These are phyloP conservation scores for Porites lobata DNA, from an alignment of 92 coral and sea anemone genomes.

Conservation along the genomic window DNA sequence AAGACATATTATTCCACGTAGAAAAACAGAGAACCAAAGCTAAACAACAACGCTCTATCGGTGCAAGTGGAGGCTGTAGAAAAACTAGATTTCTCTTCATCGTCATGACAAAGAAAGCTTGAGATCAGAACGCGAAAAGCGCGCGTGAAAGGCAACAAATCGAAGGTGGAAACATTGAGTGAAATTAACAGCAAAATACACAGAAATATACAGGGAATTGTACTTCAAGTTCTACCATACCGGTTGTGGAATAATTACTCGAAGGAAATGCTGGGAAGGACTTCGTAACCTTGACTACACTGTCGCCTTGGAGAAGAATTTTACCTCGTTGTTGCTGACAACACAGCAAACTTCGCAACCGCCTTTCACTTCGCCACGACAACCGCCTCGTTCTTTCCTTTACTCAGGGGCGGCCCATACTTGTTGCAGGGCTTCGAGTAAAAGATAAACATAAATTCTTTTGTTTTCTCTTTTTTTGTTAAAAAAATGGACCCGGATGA, in stretches of 20 bases:
- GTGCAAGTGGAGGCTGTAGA: background rate
- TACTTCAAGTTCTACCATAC: slow-evolving; percentile 60
- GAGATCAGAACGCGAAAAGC: slow-evolving; percentile 25
- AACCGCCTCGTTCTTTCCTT: slow-evolving; percentile 74
- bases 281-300: slow-evolving; percentile 99
- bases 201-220: background rate
- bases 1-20: slow-evolving; percentile 2
- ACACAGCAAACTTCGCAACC: slow-evolving; percentile 99
- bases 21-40: background rate
- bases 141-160: slow-evolving; percentile 43
- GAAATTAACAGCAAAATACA: slow-evolving; percentile 13
- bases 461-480: background rate
- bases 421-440: slow-evolving; percentile 50
- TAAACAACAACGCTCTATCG: background rate
- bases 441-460: background rate
- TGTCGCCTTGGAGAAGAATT: slow-evolving; percentile 99
- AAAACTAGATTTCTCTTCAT: slow-evolving; percentile 6
- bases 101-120: slow-evolving; percentile 29
- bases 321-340: slow-evolving; percentile 98
- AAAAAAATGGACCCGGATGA: slow-evolving; percentile 22
- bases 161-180: slow-evolving; percentile 35
- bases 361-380: slow-evolving; percentile 87
- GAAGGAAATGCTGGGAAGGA: slow-evolving; percentile 98
- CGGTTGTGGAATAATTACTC: slow-evolving; percentile 86
- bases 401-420: slow-evolving; percentile 66